Evolutionary conservation across 2,113 vertebrate species (phyloP).

Genomic region (Hyaena hyaena): DNA sequence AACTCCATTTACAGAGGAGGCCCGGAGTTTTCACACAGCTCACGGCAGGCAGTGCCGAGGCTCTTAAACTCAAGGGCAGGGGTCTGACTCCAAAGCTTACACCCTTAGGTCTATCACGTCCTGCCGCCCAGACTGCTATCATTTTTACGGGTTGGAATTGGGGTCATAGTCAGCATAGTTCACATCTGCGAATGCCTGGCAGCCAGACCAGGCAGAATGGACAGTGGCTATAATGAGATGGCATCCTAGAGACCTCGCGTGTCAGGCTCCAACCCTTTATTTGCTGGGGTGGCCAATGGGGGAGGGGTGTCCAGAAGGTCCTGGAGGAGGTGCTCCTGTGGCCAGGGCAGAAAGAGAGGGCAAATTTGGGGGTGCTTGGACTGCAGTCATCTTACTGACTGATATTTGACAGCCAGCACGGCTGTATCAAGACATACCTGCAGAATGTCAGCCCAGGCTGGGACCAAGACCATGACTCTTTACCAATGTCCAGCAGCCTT

Average conservation of each 20-base stretch:
- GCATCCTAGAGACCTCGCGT: rapidly evolving
- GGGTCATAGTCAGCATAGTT: background rate
- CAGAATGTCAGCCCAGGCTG: background rate
- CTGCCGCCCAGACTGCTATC: background rate
- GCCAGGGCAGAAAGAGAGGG: background rate
- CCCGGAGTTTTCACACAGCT: background rate
- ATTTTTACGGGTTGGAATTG: background rate
- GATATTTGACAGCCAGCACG: background rate
- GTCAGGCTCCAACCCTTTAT: background rate
- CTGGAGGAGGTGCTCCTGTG: background rate
- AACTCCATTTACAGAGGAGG: background rate
- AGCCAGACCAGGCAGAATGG: rapidly evolving
- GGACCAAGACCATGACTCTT: background rate
- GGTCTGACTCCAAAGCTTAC: background rate
- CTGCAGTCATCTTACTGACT: background rate
- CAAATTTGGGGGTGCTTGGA: background rate
- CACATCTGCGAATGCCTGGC: rapidly evolving
- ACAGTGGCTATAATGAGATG: background rate
- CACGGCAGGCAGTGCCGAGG: background rate
- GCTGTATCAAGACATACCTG: background rate
- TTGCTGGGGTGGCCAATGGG: background rate
- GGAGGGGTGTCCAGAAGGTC: too few species aligned
- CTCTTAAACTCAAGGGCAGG: background rate
- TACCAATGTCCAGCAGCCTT: constrained; percentile 10
- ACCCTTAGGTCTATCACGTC: background rate